Conservation (phyloP, 2,888 invertebrate species). For the Hydrotaea cyrtoneurina region DNA sequence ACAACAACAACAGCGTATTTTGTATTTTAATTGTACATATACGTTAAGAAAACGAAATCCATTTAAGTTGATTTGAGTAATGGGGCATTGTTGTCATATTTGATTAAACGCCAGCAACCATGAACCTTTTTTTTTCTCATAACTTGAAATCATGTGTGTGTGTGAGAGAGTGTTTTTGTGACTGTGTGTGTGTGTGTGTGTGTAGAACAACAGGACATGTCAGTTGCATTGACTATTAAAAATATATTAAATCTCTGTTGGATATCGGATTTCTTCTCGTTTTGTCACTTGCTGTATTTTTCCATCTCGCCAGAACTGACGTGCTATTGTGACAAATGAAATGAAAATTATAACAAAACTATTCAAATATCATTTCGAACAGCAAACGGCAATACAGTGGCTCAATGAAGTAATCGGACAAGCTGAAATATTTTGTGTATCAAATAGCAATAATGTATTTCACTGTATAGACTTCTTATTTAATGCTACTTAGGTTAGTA, state of each 20-base stretch:
- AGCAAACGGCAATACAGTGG: no score
- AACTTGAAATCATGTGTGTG: background rate
- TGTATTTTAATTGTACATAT: no score
- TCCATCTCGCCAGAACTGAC: background rate
- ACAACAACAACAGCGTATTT: background rate
- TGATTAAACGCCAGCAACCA: slow-evolving; percentile 25
- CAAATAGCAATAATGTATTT: no score
- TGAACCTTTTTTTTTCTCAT: no score
- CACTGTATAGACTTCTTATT: no score
- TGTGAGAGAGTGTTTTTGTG: background rate
- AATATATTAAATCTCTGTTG: background rate
- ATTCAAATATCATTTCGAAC: no score
- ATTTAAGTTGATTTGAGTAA: slow-evolving; percentile 34
- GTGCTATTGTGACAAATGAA: background rate
- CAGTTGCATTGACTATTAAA: background rate
- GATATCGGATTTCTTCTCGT: background rate
- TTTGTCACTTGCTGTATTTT: background rate
- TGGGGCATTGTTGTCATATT: slow-evolving; percentile 1
- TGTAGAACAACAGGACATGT: background rate
- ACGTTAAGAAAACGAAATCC: slow-evolving; percentile 38
- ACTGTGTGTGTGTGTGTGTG: background rate
- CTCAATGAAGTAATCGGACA: no score
- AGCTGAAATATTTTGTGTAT: no score
- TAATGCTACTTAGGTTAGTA: no score
- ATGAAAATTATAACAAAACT: no score